Base-by-base conservation (phyloP, 2,888 invertebrate genomes). In the Archips crataeganus region DNA sequence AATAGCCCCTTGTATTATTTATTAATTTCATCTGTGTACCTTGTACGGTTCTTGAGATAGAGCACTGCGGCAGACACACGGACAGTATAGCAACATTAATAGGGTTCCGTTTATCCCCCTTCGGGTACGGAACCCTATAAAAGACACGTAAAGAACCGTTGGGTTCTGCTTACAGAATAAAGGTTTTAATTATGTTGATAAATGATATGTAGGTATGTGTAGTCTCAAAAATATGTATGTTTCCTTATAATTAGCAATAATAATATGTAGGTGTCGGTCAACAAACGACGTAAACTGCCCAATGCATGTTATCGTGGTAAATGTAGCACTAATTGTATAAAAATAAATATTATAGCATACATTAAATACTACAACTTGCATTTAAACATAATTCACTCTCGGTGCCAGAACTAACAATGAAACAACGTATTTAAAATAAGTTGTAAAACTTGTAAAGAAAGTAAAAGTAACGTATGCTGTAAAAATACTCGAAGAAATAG, bases 281-380 rank as follows among this genome's bases (percentile, higher is more conserved):
- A 39, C 64, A 32, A 47, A 65, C 47, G 23, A 57, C 9, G n/a
- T 59, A 5, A 59, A 47, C 59, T 51, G 13, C 36, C 57, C 10
- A 65, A 57, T 70, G 36, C 57, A 47, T 65, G 64, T 65, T 71
- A 65, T 71, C 64, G 57, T 57, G 13, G 57, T 32, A 57, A 57
- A 57, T 36, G 8, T 60, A 63, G 47, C 64, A 57, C 67, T 68
- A 72, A 72, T 72, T 68, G 72, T 72, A 72, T 72, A 68, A 57
- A 68, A 62, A 63, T 72, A 49, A 67, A 68, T 62, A 23, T 45
- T 34, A 39, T 39, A 39, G 5, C 45, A 47, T 36, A 47, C 54
- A 49, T 60, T 47, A 36, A 57, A 45, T 15, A 32, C 3, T 32
- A 9, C 15, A 13, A 4, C 39, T 42, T 23, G 23, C 45, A 11